A percentile compares a stretch with the other conserved stretches of the same genome.
Conservation (phyloP, 2,797 vertebrate genomes). For the Decapterus maruadsi region DNA sequence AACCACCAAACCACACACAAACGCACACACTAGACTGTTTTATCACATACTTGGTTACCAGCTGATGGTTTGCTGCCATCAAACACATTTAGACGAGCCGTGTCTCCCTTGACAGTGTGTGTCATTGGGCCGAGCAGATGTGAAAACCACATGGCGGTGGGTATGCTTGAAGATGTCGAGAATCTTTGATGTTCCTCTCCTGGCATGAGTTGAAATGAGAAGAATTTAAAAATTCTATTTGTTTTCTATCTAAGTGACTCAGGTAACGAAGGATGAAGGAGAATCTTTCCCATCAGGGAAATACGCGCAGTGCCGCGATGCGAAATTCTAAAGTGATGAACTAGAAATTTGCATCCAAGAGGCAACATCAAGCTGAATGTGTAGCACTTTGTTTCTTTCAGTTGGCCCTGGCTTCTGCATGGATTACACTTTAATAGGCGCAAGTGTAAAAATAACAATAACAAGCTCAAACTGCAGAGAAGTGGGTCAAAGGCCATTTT, state of each 20-base stretch:
- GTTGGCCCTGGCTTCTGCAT: not conserved
- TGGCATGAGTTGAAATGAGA: slow-evolving; percentile 73
- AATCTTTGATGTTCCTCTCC: slow-evolving; percentile 70
- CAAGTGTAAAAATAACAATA: slow-evolving; percentile 30
- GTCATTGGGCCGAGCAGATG: slow-evolving; percentile 68
- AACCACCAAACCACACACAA: not conserved
- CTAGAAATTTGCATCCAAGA: slow-evolving; percentile 11
- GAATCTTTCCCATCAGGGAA: slow-evolving; percentile 4
- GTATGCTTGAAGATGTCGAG: slow-evolving; percentile 30
- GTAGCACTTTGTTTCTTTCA: slow-evolving; percentile 5
- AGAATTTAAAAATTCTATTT: slow-evolving; percentile 67
- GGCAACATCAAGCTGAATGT: not conserved
- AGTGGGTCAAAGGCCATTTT: slow-evolving; percentile 27
- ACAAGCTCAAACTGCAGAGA: slow-evolving; percentile 19
- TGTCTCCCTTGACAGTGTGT: slow-evolving; percentile 36
- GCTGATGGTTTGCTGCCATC: slow-evolving; percentile 28
- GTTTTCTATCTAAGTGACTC: slow-evolving; percentile 35
- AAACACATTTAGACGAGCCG: slow-evolving; percentile 6
- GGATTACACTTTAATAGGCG: not conserved
- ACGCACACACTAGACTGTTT: not conserved
- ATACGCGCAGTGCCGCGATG: not conserved
- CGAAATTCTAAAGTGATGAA: slow-evolving; percentile 18
- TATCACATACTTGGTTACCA: slow-evolving; percentile 16
- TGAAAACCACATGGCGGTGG: slow-evolving; percentile 61
- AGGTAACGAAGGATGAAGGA: slow-evolving; percentile 48